Evolutionary conservation across 2,113 vertebrate genomes (phyloP).

Genomic region (Bos javanicus): DNA sequence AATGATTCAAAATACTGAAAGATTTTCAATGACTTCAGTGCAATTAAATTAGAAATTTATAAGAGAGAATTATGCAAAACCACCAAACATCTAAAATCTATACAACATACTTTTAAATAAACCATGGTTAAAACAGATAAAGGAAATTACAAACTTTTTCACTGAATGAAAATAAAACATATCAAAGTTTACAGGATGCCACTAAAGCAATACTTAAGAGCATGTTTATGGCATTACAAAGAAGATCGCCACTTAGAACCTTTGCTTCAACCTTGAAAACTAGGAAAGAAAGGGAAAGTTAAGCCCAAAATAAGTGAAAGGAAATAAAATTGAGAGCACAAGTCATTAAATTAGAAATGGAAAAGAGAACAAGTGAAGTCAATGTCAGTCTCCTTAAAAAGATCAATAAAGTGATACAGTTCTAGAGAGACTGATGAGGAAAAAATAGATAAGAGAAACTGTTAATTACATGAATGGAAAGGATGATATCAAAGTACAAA

Average conservation of each 20-base stretch:
- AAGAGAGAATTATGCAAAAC: not conserved
- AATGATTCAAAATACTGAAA: not conserved
- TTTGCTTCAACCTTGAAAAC: not conserved
- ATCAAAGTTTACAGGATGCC: not conserved
- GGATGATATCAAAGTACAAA: not conserved
- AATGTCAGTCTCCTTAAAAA: not conserved
- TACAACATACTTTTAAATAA: not conserved
- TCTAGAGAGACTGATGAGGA: not conserved
- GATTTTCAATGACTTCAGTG: not conserved
- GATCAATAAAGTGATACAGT: not conserved
- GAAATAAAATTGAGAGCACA: not conserved
- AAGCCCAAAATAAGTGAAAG: not conserved
- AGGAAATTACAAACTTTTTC: not conserved
- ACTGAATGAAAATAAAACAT: not conserved
- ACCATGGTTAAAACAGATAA: not conserved
- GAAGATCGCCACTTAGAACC: not conserved
- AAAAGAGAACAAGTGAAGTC: not conserved
- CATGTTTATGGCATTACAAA: not conserved
- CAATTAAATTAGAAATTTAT: not conserved
- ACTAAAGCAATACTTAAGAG: not conserved
- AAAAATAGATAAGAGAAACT: not conserved
- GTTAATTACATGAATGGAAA: not conserved
- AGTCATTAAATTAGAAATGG: not conserved
- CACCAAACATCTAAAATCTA: not conserved
- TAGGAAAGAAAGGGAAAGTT: not conserved